Conservation (phyloP, 2,888 invertebrate species). For the Trichacis sp. region DNA sequence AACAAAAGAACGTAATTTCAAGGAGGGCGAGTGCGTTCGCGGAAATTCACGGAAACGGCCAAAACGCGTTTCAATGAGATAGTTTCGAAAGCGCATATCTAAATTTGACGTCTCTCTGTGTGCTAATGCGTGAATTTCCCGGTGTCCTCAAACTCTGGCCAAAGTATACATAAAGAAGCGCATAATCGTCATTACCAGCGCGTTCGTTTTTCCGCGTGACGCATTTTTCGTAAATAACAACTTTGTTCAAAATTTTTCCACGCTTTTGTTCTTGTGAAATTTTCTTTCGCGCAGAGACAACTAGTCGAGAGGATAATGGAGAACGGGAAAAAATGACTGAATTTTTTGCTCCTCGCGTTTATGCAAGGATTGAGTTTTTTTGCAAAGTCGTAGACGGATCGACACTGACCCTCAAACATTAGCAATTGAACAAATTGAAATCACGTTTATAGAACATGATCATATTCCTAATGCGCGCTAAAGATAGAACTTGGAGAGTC, state of each 20-base stretch:
- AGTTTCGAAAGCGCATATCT: conserved; percentile 26
- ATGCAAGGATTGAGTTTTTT: conserved; percentile 25
- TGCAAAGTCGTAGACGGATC: conserved; percentile 24
- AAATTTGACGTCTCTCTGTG: conserved; percentile 8
- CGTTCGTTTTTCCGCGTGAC: conserved; percentile 27
- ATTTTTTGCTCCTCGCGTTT: too few species aligned
- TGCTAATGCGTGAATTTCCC: conserved; percentile 13
- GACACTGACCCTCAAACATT: conserved; percentile 31
- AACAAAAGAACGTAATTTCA: background rate
- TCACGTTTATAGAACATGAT: conserved; percentile 30
- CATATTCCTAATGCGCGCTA: background rate
- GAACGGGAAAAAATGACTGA: too few species aligned
- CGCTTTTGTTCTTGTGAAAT: conserved; percentile 17
- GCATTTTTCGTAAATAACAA: conserved; percentile 11
- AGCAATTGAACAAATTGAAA: conserved; percentile 27
- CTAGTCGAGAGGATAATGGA: too few species aligned
- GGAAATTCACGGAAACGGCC: background rate
- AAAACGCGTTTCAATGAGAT: background rate
- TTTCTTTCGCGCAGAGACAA: too few species aligned
- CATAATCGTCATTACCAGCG: background rate
- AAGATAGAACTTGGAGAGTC: background rate
- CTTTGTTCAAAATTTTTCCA: conserved; percentile 11
- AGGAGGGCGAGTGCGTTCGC: too few species aligned
- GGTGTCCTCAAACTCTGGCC: conserved; percentile 13
- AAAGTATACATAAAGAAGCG: conserved; percentile 14